Evolutionary conservation across 2,888 invertebrate genomes (phyloP).

Genomic region (Agrotis exclamationis): DNA sequence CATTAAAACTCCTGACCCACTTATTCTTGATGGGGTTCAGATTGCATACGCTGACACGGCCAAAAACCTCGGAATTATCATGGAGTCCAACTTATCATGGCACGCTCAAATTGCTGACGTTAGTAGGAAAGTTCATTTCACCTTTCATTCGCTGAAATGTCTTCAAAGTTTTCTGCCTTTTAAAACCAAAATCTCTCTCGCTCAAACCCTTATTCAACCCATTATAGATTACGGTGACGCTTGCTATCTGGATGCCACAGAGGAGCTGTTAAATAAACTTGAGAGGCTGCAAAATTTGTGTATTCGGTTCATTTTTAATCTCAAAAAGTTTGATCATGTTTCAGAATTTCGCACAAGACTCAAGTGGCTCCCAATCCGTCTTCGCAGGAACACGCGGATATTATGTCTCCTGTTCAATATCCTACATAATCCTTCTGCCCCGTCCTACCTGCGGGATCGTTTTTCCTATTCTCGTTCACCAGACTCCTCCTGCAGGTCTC

Average conservation of each 20-base stretch:
- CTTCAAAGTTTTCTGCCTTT: not conserved
- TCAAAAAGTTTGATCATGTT: not conserved
- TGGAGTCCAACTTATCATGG: not conserved
- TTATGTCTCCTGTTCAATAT: too few relatives aligned
- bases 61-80: too few relatives aligned
- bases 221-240: not conserved
- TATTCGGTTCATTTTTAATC: not conserved
- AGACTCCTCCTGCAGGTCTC: too few relatives aligned
- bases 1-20: too few relatives aligned
- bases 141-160: not conserved
- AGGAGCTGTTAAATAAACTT: constrained; percentile 1
- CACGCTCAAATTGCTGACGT: not conserved
- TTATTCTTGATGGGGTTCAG: not conserved
- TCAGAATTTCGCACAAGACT: not conserved
- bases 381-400: too few relatives aligned
- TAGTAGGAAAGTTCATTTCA: not conserved
- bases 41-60: not conserved
- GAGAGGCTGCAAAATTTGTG: not conserved
- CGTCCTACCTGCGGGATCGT: too few relatives aligned
- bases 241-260: not conserved
- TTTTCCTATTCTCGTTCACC: too few relatives aligned
- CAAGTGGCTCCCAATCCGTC: not conserved
- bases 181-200: not conserved
- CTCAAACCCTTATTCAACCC: not conserved
- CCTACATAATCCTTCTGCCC: too few relatives aligned